phyloP scores from a whole-genome alignment of 2,888 invertebrate species.

The Lysandra bellargus region DNA sequence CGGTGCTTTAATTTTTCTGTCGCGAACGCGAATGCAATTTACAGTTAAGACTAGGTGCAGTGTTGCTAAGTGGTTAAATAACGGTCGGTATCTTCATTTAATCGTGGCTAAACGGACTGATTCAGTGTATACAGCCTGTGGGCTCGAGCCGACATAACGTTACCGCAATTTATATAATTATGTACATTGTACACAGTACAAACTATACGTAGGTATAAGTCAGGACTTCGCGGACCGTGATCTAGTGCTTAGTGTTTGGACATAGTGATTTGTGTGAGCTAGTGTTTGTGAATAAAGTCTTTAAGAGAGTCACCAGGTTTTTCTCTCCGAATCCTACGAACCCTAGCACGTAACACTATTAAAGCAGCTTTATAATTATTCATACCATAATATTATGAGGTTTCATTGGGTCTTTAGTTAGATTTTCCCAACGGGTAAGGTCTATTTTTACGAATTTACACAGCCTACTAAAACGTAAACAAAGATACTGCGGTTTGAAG shows the following conservation, averaged over 20 bases:
- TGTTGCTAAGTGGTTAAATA: slow-evolving; percentile 1
- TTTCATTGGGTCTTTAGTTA: background rate
- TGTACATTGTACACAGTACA: background rate
- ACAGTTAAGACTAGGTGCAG: slow-evolving; percentile 21
- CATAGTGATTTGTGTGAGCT: too few relatives aligned
- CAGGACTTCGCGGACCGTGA: background rate
- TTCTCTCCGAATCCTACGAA: too few relatives aligned
- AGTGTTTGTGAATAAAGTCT: too few relatives aligned
- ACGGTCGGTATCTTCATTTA: slow-evolving; percentile 14
- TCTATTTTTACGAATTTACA: background rate
- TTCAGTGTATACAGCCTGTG: slow-evolving; percentile 11
- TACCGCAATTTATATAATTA: background rate
- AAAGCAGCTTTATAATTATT: background rate
- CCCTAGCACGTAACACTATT: too few relatives aligned
- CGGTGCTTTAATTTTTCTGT: slow-evolving; percentile 12
- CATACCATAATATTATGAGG: too few relatives aligned
- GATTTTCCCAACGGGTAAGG: background rate
- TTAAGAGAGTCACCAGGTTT: too few relatives aligned
- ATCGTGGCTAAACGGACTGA: background rate
- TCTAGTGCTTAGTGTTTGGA: background rate
- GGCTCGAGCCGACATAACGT: background rate
- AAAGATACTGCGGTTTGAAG: slow-evolving; percentile 4
- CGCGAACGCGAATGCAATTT: slow-evolving; percentile 9
- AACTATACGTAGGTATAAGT: background rate
- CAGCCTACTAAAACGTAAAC: slow-evolving; percentile 6